Base-by-base conservation (phyloP, 2,797 vertebrate genomes). In the Chelon labrosus region DNA sequence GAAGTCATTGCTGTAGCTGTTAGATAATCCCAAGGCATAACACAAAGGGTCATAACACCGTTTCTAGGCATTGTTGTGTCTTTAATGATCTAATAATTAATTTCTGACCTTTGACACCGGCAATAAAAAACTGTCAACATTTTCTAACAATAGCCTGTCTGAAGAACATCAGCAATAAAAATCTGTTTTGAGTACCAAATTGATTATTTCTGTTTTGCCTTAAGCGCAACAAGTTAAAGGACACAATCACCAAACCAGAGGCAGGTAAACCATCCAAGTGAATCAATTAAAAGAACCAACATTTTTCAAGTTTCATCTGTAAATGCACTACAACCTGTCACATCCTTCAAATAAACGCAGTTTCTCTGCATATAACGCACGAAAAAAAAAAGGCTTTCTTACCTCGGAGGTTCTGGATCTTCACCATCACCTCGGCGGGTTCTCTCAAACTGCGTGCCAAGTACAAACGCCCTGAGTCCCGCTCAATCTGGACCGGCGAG, bases 401-500 rank as follows among this genome's bases (percentile, higher is more conserved):
- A 95, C 95, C 94, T 93, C 87, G 73, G 42, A 89, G 49, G 80
- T 91, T 93, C 35, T 93, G 94, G 73, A 95, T 89, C 84, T 95
- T 95, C 55, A 96, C 87, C 50, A 83, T 56, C 70, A 95, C 92
- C 27, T 95, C 93, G 0, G 88, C 80, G 1, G 93, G 77, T 51
- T 89, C 87, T 56, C 25, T 55, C 51, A 94, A 78, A 16, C 53
- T 83, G 59, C 89, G 86, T 42, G 89, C 87, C 49, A 96, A 84
- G 77, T 93, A 96, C 57, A 97, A 77, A 2, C 95, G 91, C 12
- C 96, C 96, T 2, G 95, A 94, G 67, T 95, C 93, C 54, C 95
- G 84, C 76, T 96, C 96, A 17, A 97, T 80, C 25, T 86, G 93
- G 3, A 97, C 93, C 42, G 94, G 91, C 0, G 93, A 77, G 10